These are phyloP conservation scores for Todiramphus saurophagus DNA, from an alignment of 2,113 vertebrate genomes.

Conservation along the genomic window DNA sequence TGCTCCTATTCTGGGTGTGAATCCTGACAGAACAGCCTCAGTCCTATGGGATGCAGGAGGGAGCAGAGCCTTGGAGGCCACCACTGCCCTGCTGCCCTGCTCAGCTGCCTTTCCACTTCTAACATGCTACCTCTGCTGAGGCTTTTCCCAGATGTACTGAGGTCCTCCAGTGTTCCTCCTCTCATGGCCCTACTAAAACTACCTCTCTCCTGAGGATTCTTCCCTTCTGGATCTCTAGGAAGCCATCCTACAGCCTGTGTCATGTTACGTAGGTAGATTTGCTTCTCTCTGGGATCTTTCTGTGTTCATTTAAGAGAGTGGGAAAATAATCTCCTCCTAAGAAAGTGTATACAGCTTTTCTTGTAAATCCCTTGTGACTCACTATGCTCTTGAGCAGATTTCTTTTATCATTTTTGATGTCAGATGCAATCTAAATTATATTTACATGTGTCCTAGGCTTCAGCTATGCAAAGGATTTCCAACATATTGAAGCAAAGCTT, in stretches of 20 bases:
- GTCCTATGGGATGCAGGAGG: accelerated
- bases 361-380: not conserved
- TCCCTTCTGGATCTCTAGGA: not conserved
- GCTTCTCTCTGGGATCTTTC: not conserved
- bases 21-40: not conserved
- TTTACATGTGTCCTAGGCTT: not conserved
- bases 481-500: not conserved
- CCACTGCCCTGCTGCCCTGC: accelerated
- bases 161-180: not conserved
- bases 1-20: accelerated
- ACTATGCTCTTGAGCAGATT: not conserved
- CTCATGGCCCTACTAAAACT: not conserved
- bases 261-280: not conserved
- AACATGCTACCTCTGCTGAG: not conserved
- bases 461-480: constrained; percentile 2
- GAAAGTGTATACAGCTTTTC: not conserved
- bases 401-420: not conserved
- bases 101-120: not conserved
- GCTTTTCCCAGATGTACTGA: not conserved
- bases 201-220: not conserved
- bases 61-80: accelerated
- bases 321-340: not conserved
- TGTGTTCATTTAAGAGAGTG: not conserved
- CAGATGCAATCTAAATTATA: not conserved
- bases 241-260: not conserved